These are phyloP conservation scores for Papilio polyxenes DNA, from an alignment of 1,140 invertebrate species.

Conservation along the genomic window DNA sequence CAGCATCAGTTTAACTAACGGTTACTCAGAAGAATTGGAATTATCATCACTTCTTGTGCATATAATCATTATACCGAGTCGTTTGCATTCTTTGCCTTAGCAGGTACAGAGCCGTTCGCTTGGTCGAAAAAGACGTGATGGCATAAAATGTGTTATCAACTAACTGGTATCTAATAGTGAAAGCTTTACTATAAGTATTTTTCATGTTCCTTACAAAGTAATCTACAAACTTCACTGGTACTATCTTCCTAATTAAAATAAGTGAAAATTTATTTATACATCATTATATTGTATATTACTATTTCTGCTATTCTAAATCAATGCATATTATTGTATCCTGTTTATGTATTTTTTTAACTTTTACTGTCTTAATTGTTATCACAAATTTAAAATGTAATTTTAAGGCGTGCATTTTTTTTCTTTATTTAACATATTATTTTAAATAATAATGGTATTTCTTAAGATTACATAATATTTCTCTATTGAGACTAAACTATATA, in stretches of 20 bases:
- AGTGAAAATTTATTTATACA: neutral
- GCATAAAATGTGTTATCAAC: neutral
- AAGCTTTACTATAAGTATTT: neutral
- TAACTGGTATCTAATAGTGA: neutral
- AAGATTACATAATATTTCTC: neutral
- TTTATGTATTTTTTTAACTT: neutral
- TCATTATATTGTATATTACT: neutral
- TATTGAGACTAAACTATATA: neutral
- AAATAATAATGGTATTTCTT: neutral
- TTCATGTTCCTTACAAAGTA: neutral
- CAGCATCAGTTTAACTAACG: constrained; percentile 94
- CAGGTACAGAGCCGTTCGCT: neutral
- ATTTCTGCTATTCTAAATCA: neutral
- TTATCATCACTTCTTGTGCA: constrained; percentile 94
- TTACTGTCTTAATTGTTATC: neutral
- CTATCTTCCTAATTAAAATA: neutral
- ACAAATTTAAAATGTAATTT: neutral
- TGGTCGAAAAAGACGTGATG: too few relatives aligned
- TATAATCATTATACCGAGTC: constrained; percentile 72
- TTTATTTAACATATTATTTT: neutral
- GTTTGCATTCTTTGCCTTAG: constrained; percentile 20
- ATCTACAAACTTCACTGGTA: neutral
- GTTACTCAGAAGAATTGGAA: constrained; percentile 96
- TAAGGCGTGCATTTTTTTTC: neutral
- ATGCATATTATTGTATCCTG: neutral